phyloP scores from a whole-genome alignment of 2,888 invertebrate genomes.

The Lasioglossum zephyrum region DNA sequence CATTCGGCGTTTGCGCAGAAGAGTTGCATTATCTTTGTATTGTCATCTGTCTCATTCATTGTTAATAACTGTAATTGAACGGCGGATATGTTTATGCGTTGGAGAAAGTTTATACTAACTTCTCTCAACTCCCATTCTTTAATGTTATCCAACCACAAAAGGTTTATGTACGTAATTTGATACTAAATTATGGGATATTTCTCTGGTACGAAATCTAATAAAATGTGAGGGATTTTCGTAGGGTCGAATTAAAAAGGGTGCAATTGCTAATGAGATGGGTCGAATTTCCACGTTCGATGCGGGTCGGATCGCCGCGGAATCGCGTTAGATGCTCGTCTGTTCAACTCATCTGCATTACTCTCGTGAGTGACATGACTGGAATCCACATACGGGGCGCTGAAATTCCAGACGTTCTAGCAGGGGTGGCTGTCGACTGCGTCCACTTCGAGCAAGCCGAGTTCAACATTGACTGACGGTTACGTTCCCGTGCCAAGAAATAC shows the following conservation, averaged over 20 bases:
- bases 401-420: conserved; percentile 63
- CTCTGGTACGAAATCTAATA: too few species aligned
- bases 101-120: background rate
- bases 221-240: background rate
- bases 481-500: conserved; percentile 47
- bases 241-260: background rate
- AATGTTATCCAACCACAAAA: background rate
- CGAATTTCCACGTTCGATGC: conserved; percentile 5
- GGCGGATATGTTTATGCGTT: background rate
- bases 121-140: background rate
- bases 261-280: background rate
- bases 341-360: conserved; percentile 63
- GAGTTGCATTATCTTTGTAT: background rate
- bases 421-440: conserved; percentile 47
- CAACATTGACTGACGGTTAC: conserved; percentile 20
- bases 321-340: conserved; percentile 38
- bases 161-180: background rate
- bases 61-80: background rate
- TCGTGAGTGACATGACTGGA: conserved; percentile 64
- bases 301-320: conserved; percentile 14
- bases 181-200: background rate
- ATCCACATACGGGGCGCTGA: conserved; percentile 59
- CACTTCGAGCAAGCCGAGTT: conserved; percentile 59
- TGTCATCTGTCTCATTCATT: background rate
- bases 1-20: background rate